Evolutionary conservation across 2,113 vertebrate genomes (phyloP).

Genomic region (Malurus melanocephalus): DNA sequence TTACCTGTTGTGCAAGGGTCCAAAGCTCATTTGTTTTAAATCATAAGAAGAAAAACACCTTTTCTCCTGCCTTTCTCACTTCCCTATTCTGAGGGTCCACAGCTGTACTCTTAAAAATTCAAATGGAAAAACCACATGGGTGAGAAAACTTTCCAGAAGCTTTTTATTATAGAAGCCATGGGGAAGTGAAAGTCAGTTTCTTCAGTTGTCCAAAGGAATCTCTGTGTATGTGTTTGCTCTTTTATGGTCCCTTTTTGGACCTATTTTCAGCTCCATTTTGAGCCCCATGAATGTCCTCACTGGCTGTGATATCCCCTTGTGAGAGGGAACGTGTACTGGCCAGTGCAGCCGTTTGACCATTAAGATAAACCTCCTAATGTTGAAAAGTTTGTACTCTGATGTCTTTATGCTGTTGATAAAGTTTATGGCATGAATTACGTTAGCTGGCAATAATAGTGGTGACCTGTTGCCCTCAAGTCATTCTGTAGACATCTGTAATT

Average conservation of each 20-base stretch:
- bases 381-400: neutral
- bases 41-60: neutral
- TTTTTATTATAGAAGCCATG: neutral
- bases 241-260: neutral
- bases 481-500: conserved; percentile 16
- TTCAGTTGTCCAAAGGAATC: neutral
- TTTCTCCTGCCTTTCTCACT: neutral
- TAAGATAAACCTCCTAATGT: neutral
- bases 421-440: conserved; percentile 3
- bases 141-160: neutral
- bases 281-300: neutral
- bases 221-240: neutral
- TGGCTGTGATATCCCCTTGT: neutral
- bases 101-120: neutral
- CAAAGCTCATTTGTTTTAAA: neutral
- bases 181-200: neutral
- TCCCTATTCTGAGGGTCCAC: fast-evolving
- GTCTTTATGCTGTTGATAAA: neutral
- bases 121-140: neutral
- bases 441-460: neutral
- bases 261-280: neutral
- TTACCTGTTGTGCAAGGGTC: neutral
- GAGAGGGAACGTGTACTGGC: neutral
- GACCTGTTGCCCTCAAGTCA: neutral
- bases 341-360: neutral